Percentiles rank a stretch among this genome's conserved stretches.
These are phyloP conservation scores for Sphenodon punctatus DNA, from an alignment of 2,797 vertebrate species.

Conservation along the genomic window DNA sequence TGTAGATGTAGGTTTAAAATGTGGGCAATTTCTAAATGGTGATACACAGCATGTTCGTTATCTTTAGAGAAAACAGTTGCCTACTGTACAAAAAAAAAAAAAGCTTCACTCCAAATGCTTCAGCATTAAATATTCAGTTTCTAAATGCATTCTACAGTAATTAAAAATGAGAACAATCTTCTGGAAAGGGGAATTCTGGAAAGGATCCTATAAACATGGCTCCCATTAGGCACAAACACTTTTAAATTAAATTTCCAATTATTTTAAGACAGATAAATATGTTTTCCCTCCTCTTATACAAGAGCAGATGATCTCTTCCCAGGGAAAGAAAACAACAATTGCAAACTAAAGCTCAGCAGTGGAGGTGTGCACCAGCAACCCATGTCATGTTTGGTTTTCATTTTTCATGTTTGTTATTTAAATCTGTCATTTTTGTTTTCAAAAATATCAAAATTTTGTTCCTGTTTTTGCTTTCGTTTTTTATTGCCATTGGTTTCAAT, in stretches of 20 bases:
- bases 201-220: conserved; percentile 30
- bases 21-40: not conserved
- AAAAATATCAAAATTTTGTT: no score
- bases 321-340: conserved; percentile 51
- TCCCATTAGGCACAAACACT: conserved; percentile 54
- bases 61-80: not conserved
- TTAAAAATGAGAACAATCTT: conserved; percentile 43
- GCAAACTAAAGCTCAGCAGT: conserved; percentile 57
- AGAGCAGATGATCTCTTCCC: conserved; percentile 27
- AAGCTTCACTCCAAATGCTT: conserved; percentile 36
- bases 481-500: no score
- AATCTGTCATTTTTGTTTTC: no score
- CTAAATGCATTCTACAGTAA: conserved; percentile 40
- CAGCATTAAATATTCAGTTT: conserved; percentile 15
- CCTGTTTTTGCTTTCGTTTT: no score
- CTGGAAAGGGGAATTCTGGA: conserved; percentile 36
- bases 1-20: not conserved
- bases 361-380: no score
- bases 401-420: no score
- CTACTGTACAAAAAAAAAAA: not conserved
- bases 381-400: no score
- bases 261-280: conserved; percentile 64
- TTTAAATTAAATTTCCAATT: conserved; percentile 52
- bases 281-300: conserved; percentile 13
- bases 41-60: not conserved